Percentiles rank a stretch among this genome's conserved stretches.
Conservation (phyloP, 2,797 vertebrate species). For the Aratinga solstitialis region DNA sequence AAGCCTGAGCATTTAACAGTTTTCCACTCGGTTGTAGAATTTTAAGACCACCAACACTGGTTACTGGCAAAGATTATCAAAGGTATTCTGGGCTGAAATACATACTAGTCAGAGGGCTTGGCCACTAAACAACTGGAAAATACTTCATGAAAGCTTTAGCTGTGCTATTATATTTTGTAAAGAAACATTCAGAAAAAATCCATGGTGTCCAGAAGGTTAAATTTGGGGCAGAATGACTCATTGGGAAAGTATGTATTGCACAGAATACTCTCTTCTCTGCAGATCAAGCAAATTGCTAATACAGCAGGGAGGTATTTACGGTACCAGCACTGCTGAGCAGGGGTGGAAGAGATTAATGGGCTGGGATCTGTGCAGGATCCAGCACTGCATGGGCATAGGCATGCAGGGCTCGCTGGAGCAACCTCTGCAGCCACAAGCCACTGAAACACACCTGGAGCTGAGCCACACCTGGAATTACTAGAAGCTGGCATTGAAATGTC, state of each 20-base stretch:
- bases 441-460: rapidly evolving
- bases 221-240: constrained; percentile 47
- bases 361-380: neutral
- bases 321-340: neutral
- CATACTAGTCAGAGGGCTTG: constrained; percentile 31
- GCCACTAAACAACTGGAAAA: constrained; percentile 52
- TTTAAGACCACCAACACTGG: constrained; percentile 67
- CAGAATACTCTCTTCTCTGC: constrained; percentile 7
- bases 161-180: neutral
- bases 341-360: neutral
- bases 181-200: neutral
- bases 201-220: constrained; percentile 19
- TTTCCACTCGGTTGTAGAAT: constrained; percentile 50
- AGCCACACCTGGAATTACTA: neutral
- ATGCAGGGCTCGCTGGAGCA: neutral
- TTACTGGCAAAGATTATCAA: constrained; percentile 56
- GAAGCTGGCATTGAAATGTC: neutral
- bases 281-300: neutral
- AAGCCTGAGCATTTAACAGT: constrained; percentile 59
- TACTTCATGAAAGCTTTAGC: constrained; percentile 22
- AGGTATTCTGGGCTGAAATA: constrained; percentile 50
- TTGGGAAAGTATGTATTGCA: constrained; percentile 3
- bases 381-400: neutral
- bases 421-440: neutral
- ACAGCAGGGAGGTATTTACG: neutral